Base-by-base conservation (phyloP, 1,140 invertebrate species). In the Episyrphus balteatus region DNA sequence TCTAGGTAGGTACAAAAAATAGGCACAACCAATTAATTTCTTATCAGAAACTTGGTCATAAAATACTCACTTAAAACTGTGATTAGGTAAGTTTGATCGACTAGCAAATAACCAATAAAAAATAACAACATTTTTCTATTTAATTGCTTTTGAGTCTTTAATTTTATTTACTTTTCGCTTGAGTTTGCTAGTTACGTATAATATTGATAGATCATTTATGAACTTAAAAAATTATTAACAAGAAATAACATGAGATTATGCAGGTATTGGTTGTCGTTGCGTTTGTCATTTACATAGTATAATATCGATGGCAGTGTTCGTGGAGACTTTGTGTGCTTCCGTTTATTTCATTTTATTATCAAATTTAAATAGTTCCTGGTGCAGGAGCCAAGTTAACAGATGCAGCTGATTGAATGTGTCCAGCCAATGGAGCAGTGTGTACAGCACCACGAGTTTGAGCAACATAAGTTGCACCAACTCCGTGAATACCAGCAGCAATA, bases 391-490 rank as follows among this genome's bases (percentile, higher is more conserved):
- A 56, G 53, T 70, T 70, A 59, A 49, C 31, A n/a, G 48, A 42
- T 17, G 47, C 33, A 10, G 39, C 51, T 7, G 47, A 50, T 34
- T 38, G 33, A 21, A 40, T 26, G 42, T 52, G 51, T 50, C 68
- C 60, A 18, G 67, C 64, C 41, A 69, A 56, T 13, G 65, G 62
- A 47, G 68, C 69, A 13, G 58, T 53, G 46, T 70, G 69, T 12
- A 70, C 50, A 37, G 69, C 61, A 37, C 69, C 69, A 39, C 61
- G 59, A 39, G 61, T 70, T 33, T 66, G 63, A 38, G 69, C 69
- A n/a, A 69, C 63, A 47, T 70, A 70, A 19, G 21, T 26, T 26
- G 61, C 59, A 39, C 47, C 48, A 33, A 47, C 53, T 42, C 56
- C 44, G 30, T 51, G 52, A 13, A 59, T 61, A 30, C 59, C 61